Base-by-base conservation (phyloP, 2,113 vertebrate genomes). In the Pelecanoides urinatrix region DNA sequence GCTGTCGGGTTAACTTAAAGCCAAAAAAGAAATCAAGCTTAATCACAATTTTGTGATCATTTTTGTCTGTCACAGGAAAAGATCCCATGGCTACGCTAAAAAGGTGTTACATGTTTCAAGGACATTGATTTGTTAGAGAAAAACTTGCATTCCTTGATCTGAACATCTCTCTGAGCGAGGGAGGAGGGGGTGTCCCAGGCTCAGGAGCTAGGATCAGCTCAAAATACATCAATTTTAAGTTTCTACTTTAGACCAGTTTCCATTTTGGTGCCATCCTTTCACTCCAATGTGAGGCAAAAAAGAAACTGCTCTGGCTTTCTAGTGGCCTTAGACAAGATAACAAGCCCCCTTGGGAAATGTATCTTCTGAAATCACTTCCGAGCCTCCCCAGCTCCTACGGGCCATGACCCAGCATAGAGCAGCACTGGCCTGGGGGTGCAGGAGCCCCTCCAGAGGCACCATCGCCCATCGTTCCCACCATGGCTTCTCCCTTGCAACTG, bases 1-100 rank as follows among this genome's bases (percentile, higher is more conserved):
- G 52, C 42, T 90, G 66, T 79, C 82, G 72, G 81, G 81, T 80
- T 84, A 88, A 90, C 68, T 88, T 93, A 74, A 95, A 93, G 34
- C 30, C 88, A 83, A 79, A 61, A 70, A 58, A 45, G 44, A 82
- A 90, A 88, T 42, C n/a, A 71, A 85, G 6, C 87, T 82, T 81
- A 83, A 90, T 79, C 88, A 65, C n/a, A 50, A 44, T 87, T 96
- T 74, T 89, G 73, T 89, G 50, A 74, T 85, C n/a, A 58, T 86
- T 77, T 91, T 85, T 63, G 23, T 40, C 17, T 85, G 47, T 61
- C 71, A 40, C 23, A 86, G 75, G 75, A 70, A 21, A 84, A 76
- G 55, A 32, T 67, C 34, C 45, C 45, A 29, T 9, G 11, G 63
- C 62, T 85, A 36, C 2, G 3, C 47, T 55, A 63, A 70, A 92